Percentiles rank a stretch among this genome's conserved stretches.
phyloP scores from a whole-genome alignment of 2,797 vertebrate species.

The Lagodon rhomboides region DNA sequence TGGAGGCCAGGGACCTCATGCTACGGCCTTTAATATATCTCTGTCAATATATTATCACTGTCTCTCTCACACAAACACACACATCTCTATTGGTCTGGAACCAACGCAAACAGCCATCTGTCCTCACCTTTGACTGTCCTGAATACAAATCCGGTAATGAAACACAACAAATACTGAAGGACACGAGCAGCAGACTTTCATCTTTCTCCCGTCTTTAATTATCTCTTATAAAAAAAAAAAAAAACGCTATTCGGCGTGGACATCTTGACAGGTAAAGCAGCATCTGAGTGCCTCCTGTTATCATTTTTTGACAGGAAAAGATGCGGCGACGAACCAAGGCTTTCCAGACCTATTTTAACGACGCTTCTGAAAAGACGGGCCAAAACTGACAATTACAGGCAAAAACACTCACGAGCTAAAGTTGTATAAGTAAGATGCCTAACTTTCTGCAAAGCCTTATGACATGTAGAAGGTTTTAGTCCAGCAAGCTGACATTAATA shows the following conservation, averaged over 20 bases:
- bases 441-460: neutral
- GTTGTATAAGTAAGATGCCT: neutral
- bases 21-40: slow-evolving; percentile 60
- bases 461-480: slow-evolving; percentile 8
- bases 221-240: slow-evolving; percentile 23
- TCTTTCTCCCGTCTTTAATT: slow-evolving; percentile 26
- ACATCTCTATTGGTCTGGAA: slow-evolving; percentile 3
- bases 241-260: neutral
- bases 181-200: neutral
- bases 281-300: neutral
- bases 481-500: slow-evolving; percentile 15
- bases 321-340: neutral
- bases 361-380: neutral
- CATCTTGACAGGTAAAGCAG: slow-evolving; percentile 45
- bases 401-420: neutral
- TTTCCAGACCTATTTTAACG: slow-evolving; percentile 27
- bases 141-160: slow-evolving; percentile 48
- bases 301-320: slow-evolving; percentile 27
- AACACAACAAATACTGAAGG: neutral
- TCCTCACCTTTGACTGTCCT: slow-evolving; percentile 34
- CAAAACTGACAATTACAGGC: slow-evolving; percentile 15
- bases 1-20: slow-evolving; percentile 24
- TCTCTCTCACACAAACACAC: slow-evolving; percentile 1
- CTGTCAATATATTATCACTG: slow-evolving; percentile 51
- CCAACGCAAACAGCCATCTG: slow-evolving; percentile 47